These are phyloP conservation scores for Lordiphosa mommai DNA, from an alignment of 1,140 invertebrate genomes.

Conservation along the genomic window DNA sequence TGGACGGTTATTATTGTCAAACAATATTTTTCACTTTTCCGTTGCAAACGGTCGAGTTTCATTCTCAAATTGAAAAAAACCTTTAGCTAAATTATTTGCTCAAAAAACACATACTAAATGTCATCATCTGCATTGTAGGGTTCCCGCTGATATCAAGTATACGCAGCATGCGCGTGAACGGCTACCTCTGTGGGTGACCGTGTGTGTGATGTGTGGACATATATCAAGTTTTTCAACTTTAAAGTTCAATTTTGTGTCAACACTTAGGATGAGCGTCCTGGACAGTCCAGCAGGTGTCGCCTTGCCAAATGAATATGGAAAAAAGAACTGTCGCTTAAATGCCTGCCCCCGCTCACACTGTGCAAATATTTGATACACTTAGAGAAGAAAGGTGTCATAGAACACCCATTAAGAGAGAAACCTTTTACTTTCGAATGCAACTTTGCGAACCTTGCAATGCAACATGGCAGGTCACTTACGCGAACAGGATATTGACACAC, in stretches of 20 bases:
- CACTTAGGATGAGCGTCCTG: constrained; percentile 17
- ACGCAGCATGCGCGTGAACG: constrained; percentile 27
- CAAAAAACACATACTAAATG: constrained; percentile 31
- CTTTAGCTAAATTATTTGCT: not conserved
- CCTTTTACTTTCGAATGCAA: too few relatives aligned
- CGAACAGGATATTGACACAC: constrained; percentile 7
- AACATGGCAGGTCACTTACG: too few relatives aligned
- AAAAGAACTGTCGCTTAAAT: constrained; percentile 31
- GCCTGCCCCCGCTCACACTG: not conserved
- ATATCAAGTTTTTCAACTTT: constrained; percentile 40
- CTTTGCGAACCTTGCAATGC: too few relatives aligned
- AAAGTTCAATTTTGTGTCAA: constrained; percentile 24
- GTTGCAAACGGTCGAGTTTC: too few relatives aligned
- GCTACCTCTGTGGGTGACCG: not conserved
- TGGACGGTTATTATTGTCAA: too few relatives aligned
- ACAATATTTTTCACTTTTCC: not conserved
- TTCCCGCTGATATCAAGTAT: constrained; percentile 23
- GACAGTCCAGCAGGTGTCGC: not conserved
- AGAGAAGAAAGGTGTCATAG: too few relatives aligned
- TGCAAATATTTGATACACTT: constrained; percentile 54
- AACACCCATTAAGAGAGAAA: too few relatives aligned
- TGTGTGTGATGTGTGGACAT: constrained; percentile 19
- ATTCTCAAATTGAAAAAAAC: not conserved
- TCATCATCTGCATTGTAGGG: constrained; percentile 19
- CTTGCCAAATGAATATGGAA: not conserved